Percentiles rank a stretch among this genome's conserved stretches.
Conservation (phyloP, 1,140 invertebrate genomes). For the Euborellia annulipes region DNA sequence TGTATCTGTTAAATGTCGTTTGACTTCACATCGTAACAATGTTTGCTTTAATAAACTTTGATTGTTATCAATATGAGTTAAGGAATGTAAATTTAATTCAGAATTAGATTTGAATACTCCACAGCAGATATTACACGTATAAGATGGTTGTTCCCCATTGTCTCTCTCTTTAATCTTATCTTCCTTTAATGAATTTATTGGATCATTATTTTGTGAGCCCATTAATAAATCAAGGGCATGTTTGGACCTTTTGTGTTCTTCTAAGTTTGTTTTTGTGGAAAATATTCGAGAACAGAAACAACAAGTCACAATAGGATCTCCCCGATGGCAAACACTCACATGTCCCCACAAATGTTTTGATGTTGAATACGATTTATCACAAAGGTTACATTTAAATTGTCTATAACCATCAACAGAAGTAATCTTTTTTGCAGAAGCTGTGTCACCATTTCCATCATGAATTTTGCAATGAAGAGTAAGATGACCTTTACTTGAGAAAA, state of each 20-base stretch:
- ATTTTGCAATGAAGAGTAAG: conserved; percentile 32
- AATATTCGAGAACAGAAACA: conserved; percentile 31
- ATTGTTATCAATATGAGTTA: neutral
- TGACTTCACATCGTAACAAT: neutral
- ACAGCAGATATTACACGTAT: neutral
- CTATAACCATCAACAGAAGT: conserved; percentile 17
- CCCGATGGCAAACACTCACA: conserved; percentile 32
- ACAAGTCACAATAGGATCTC: conserved; percentile 33
- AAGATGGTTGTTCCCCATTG: too few relatives aligned
- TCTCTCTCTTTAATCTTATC: too few relatives aligned
- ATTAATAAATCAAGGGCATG: conserved; percentile 17
- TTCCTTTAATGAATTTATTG: too few relatives aligned
- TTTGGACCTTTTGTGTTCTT: conserved; percentile 31
- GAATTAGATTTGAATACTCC: neutral
- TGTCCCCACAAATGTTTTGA: conserved; percentile 37
- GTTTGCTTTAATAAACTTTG: conserved; percentile 4
- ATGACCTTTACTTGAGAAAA: conserved; percentile 34
- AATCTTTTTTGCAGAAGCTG: neutral
- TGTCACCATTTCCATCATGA: conserved; percentile 24
- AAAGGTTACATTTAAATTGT: conserved; percentile 34
- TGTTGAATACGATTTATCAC: conserved; percentile 34
- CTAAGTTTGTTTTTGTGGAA: conserved; percentile 30
- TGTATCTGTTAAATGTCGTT: too few relatives aligned
- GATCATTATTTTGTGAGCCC: too few relatives aligned
- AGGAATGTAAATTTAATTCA: conserved; percentile 2